These are phyloP conservation scores for Proterorhinus semilunaris DNA, from an alignment of 2,113 vertebrate genomes.

Conservation along the genomic window DNA sequence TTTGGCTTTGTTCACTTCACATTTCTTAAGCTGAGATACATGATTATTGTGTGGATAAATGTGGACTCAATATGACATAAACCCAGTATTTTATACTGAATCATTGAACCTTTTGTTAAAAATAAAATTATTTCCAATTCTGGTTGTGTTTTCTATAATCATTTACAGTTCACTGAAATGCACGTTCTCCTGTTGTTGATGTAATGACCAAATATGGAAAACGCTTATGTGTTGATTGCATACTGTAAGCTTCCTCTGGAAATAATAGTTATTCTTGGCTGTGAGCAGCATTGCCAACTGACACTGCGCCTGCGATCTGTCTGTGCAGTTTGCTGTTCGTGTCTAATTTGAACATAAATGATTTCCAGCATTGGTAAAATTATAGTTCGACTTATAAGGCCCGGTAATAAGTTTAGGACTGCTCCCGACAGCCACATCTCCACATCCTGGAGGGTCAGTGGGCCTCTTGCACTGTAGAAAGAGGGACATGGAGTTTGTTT, in stretches of 20 bases:
- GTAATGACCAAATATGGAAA: neutral
- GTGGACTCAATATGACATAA: neutral
- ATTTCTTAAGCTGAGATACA: neutral
- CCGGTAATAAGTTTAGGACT: conserved; percentile 30
- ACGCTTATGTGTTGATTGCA: conserved; percentile 15
- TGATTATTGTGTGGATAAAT: neutral
- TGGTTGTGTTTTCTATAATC: neutral
- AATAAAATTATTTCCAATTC: conserved; percentile 1
- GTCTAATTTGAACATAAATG: conserved; percentile 20
- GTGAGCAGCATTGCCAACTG: neutral
- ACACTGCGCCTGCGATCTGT: conserved; percentile 29
- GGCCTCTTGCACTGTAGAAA: conserved; percentile 34
- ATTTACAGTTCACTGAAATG: neutral
- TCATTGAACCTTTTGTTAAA: neutral
- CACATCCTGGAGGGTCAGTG: conserved; percentile 19
- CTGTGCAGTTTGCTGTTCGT: conserved; percentile 22
- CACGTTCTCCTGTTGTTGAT: neutral
- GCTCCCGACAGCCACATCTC: conserved; percentile 26
- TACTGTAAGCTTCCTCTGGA: conserved; percentile 14
- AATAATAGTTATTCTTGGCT: conserved; percentile 10
- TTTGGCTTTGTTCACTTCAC: conserved; percentile 1
- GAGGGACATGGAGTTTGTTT: conserved; percentile 46
- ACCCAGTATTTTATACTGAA: neutral
- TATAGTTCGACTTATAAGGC: conserved; percentile 30
- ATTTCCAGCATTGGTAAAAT: conserved; percentile 35